phyloP scores from a whole-genome alignment of 2,888 invertebrate genomes.

The Harpagoxenus sublaevis region DNA sequence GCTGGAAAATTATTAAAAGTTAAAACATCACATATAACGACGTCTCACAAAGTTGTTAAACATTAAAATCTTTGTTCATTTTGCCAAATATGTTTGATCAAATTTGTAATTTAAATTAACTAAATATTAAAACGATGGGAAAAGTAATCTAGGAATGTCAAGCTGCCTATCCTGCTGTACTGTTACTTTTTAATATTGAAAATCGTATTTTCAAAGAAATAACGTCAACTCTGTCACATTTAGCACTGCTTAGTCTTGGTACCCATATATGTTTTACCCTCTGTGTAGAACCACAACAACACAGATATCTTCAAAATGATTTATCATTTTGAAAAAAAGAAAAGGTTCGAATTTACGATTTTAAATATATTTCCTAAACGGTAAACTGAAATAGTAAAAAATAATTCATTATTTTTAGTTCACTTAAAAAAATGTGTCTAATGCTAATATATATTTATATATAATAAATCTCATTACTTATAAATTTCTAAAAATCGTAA shows the following conservation, averaged over 20 bases:
- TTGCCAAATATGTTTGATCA: conserved; percentile 43
- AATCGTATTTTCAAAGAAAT: conserved; percentile 74
- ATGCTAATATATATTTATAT: conserved; percentile 80
- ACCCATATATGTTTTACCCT: conserved; percentile 75
- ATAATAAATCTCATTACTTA: conserved; percentile 86
- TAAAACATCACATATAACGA: conserved; percentile 44
- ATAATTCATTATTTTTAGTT: conserved; percentile 83
- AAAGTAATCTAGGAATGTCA: conserved; percentile 79
- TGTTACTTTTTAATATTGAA: conserved; percentile 74
- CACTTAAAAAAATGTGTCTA: conserved; percentile 81
- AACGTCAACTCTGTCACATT: conserved; percentile 74
- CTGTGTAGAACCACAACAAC: conserved; percentile 75
- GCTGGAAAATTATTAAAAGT: conserved; percentile 20
- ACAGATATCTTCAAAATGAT: conserved; percentile 75
- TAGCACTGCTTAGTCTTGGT: conserved; percentile 72
- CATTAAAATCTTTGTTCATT: conserved; percentile 44
- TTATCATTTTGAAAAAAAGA: conserved; percentile 70
- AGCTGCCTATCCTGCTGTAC: conserved; percentile 78
- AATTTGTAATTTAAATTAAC: conserved; percentile 56
- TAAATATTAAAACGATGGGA: conserved; percentile 63
- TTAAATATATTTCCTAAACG: conserved; percentile 80
- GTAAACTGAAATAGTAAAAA: conserved; percentile 84
- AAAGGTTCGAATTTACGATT: conserved; percentile 78
- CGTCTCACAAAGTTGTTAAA: conserved; percentile 35
- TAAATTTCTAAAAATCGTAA: conserved; percentile 86